A percentile compares a stretch with the other conserved stretches of the same genome.
phyloP scores from a whole-genome alignment of 2,113 vertebrate species.

The Oryzias woworae region DNA sequence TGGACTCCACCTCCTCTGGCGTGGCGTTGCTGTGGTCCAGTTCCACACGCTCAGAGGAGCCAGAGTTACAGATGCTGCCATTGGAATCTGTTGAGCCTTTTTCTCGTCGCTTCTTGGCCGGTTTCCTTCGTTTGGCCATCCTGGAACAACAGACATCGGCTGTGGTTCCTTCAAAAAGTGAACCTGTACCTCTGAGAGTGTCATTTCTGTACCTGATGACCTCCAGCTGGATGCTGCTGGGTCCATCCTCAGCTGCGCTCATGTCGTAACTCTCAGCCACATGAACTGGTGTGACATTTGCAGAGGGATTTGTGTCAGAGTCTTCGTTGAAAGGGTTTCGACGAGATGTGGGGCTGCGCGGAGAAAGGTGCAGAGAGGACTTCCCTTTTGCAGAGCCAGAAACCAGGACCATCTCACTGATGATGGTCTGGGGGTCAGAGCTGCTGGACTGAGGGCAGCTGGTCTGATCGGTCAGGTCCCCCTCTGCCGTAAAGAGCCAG shows the following conservation, averaged over 20 bases:
- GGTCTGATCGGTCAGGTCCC: conserved; percentile 89
- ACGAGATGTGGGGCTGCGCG: conserved; percentile 84
- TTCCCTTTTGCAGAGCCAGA: conserved; percentile 39
- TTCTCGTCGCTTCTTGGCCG: conserved; percentile 79
- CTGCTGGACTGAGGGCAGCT: conserved; percentile 84
- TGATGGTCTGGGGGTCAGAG: conserved; percentile 81
- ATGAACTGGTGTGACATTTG: conserved; percentile 87
- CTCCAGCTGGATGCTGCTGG: conserved; percentile 81
- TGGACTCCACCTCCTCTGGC: conserved; percentile 36
- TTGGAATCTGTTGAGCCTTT: conserved; percentile 70
- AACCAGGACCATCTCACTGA: conserved; percentile 67
- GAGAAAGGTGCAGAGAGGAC: conserved; percentile 2
- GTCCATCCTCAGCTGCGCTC: conserved; percentile 62
- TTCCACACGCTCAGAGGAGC: conserved; percentile 69
- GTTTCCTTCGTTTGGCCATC: conserved; percentile 88
- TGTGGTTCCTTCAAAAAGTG: background rate
- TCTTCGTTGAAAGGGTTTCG: conserved; percentile 93
- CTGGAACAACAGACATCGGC: conserved; percentile 61
- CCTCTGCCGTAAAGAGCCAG: conserved; percentile 76
- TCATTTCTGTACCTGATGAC: conserved; percentile 86
- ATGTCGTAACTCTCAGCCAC: conserved; percentile 56
- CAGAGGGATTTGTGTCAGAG: conserved; percentile 79
- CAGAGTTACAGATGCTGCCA: conserved; percentile 73
- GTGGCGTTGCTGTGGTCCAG: conserved; percentile 32
- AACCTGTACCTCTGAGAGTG: background rate